Evolutionary conservation across 2,888 invertebrate genomes (phyloP).

Genomic region (Agrochola macilenta): DNA sequence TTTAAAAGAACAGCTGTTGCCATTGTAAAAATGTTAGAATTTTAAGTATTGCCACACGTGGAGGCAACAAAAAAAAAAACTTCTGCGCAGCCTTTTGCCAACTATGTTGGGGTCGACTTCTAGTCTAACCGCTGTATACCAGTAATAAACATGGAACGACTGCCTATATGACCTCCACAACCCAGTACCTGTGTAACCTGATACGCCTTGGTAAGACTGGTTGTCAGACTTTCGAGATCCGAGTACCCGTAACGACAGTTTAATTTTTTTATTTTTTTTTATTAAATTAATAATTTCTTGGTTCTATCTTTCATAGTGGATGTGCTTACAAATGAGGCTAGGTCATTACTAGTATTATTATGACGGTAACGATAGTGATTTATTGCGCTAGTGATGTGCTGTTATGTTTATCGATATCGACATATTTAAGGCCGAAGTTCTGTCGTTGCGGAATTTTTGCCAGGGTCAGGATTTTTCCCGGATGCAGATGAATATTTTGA

Average conservation of each 20-base stretch:
- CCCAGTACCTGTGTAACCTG: background rate
- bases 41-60: no score
- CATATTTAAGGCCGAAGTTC: slow-evolving; percentile 7
- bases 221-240: no score
- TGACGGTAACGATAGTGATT: slow-evolving; percentile 76
- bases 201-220: no score
- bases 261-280: no score
- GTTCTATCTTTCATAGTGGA: slow-evolving; percentile 61
- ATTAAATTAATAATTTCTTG: slow-evolving; percentile 45
- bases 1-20: no score
- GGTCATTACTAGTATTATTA: slow-evolving; percentile 81
- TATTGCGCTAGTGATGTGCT: slow-evolving; percentile 71
- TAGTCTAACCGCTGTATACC: background rate
- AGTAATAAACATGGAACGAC: background rate
- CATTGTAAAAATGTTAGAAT: no score
- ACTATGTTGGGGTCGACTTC: background rate
- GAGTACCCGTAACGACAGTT: background rate
- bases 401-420: slow-evolving; percentile 51
- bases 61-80: no score
- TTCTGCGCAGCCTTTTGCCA: background rate
- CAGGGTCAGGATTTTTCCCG: slow-evolving; percentile 4
- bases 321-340: slow-evolving; percentile 78
- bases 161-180: background rate
- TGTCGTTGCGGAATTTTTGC: background rate
- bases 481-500: background rate